Percentiles rank a stretch among this genome's conserved stretches.
Conservation (phyloP, 2,888 invertebrate species). For the Carpatolechia fugitivella region DNA sequence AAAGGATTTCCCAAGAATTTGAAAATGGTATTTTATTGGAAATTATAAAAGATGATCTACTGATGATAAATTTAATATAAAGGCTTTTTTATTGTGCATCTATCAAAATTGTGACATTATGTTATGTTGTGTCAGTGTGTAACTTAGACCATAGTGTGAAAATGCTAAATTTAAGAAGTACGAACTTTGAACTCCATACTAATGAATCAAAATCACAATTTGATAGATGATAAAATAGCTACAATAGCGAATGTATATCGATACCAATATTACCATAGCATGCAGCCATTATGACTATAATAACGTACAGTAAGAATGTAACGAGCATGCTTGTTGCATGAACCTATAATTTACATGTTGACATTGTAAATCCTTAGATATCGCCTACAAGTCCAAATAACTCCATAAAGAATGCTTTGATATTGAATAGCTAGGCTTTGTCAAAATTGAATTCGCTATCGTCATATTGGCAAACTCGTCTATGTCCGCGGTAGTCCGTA, state of each 20-base stretch:
- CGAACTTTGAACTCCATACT: too few species aligned
- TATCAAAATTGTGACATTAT: conserved; percentile 7
- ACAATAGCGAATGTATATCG: conserved; percentile 8
- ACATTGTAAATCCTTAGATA: conserved; percentile 31
- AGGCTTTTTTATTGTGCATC: neutral
- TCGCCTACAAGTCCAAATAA: neutral
- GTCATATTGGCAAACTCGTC: conserved; percentile 53
- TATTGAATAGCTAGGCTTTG: conserved; percentile 5
- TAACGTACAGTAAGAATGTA: conserved; percentile 32
- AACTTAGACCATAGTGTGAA: too few species aligned
- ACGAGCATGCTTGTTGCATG: conserved; percentile 67
- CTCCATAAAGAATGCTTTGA: neutral
- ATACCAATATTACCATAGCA: conserved; percentile 38
- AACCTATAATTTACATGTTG: conserved; percentile 32
- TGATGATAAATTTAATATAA: neutral
- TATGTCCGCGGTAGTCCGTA: conserved; percentile 53
- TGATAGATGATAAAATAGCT: conserved; percentile 9
- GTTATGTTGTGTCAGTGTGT: too few species aligned
- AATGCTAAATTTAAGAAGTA: neutral
- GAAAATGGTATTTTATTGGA: neutral
- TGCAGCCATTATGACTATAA: conserved; percentile 37
- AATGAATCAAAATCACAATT: neutral
- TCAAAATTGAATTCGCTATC: conserved; percentile 24
- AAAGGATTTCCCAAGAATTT: neutral
- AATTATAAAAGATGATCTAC: neutral